Conservation (phyloP, 2,113 vertebrate species). For the Solea solea region DNA sequence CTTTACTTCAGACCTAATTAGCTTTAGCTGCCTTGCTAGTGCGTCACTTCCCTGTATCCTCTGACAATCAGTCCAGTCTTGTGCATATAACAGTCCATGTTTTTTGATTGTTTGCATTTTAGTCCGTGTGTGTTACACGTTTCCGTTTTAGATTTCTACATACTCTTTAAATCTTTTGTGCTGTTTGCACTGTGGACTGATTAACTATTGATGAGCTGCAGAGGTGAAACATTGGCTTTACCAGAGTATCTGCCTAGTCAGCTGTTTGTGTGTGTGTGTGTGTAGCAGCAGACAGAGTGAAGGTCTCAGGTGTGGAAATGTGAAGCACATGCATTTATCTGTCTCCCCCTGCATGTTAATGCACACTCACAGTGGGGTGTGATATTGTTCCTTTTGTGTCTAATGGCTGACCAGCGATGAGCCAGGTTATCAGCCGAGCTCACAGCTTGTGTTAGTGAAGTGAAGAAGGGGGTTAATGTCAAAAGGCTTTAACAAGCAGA, state of each 20-base stretch:
- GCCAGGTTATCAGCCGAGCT: slow-evolving; percentile 17
- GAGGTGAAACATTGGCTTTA: slow-evolving; percentile 67
- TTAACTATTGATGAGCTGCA: slow-evolving; percentile 72
- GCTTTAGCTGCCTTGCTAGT: too few species aligned
- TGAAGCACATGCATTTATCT: slow-evolving; percentile 37
- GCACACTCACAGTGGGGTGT: slow-evolving; percentile 18
- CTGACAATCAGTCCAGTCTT: too few species aligned
- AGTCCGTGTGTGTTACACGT: background rate
- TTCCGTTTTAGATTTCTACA: slow-evolving; percentile 1
- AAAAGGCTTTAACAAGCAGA: slow-evolving; percentile 35
- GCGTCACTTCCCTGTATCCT: too few species aligned
- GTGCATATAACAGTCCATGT: background rate
- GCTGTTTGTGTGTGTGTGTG: slow-evolving; percentile 24
- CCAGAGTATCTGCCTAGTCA: slow-evolving; percentile 45
- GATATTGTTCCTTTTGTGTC: slow-evolving; percentile 23
- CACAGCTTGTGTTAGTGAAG: background rate
- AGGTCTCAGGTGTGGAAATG: slow-evolving; percentile 60
- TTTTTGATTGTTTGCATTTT: background rate
- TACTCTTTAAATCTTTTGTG: slow-evolving; percentile 48
- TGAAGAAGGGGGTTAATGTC: slow-evolving; percentile 41
- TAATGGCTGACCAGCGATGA: slow-evolving; percentile 6
- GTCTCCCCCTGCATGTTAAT: slow-evolving; percentile 56
- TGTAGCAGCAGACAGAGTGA: background rate
- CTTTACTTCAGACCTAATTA: too few species aligned
- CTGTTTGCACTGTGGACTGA: slow-evolving; percentile 62